Evolutionary conservation across 2,888 invertebrate species (phyloP), one percentile per base, ranked within the genome.

Genomic region (Penaeus monodon): DNA sequence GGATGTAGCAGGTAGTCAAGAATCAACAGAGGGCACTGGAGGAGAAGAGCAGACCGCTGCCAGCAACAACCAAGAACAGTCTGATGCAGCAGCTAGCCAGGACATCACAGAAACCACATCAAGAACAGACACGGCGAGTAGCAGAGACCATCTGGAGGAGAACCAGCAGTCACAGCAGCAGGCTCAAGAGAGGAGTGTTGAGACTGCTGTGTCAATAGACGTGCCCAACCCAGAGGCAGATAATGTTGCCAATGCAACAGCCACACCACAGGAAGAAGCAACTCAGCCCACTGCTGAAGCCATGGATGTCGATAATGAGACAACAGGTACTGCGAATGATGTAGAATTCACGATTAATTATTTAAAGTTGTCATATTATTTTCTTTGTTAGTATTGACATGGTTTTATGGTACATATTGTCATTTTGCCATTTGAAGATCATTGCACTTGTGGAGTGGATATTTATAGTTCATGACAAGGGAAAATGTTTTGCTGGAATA

Each of bases 271-370:
- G 57, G 70, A 79, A 3, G 90, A 90, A 4, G 84, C 70, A 38
- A 44, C 57, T 3, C 86, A 84, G 64, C 81, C 79, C 49, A 74
- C 85, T 73, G 85, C 88, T 76, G 90, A 90, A n/a, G 89, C 90
- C 78, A 88, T 90, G 90, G 84, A 90, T 86, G 90, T 87, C 27
- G 90, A 90, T 74, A 77, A 70, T 70, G 89, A 90, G 81, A 85
- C 84, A 78, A 44, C 80, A 70, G 87, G 88, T 88, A n/a, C 57
- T 17, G 57, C 17, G 17, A 57, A 20, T 14, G 73, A 64, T 27
- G 14, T 79, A 77, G 65, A 33, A 33, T 14, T 74, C 70, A 57
- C 49, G 64, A 20, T 63, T 44, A 24, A n/a, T 17, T 7, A 24
- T 38, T 27, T 7, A 77, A 7, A 14, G 33, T n/a, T 24, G 68